phyloP scores from a whole-genome alignment of 2,888 invertebrate genomes.

The Aplocera efformata region DNA sequence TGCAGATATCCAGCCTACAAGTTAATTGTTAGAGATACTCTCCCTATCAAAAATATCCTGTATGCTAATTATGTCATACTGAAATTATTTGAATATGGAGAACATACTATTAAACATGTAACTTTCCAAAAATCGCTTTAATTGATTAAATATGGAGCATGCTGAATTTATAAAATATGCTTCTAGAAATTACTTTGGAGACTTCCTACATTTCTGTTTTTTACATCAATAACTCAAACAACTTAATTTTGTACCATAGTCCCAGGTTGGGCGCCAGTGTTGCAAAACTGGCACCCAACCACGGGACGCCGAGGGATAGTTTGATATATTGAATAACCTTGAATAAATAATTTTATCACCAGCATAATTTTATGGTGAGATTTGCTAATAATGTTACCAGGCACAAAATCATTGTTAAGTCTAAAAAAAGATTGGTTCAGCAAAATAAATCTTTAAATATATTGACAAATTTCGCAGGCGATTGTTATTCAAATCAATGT shows the following conservation, averaged over 20 bases:
- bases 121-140: no score
- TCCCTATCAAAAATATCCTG: slow-evolving; percentile 6
- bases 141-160: no score
- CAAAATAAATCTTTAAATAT: slow-evolving; percentile 4
- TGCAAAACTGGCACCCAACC: slow-evolving; percentile 19
- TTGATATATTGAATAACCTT: not conserved
- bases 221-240: not conserved
- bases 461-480: slow-evolving; percentile 41
- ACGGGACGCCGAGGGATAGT: slow-evolving; percentile 7
- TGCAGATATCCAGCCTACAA: not conserved
- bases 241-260: not conserved
- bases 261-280: slow-evolving; percentile 20
- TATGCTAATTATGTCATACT: slow-evolving; percentile 8
- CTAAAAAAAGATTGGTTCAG: slow-evolving; percentile 48
- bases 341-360: slow-evolving; percentile 17
- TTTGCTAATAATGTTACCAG: slow-evolving; percentile 33
- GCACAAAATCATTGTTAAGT: slow-evolving; percentile 46
- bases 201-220: no score
- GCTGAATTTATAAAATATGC: no score
- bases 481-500: slow-evolving; percentile 41
- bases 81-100: no score
- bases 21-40: slow-evolving; percentile 8
- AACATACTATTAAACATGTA: no score
- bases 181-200: no score
- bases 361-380: slow-evolving; percentile 10